Percentiles rank a stretch among this genome's conserved stretches.
Evolutionary conservation across 92 coral and sea anemone species (phyloP).

Genomic region (Umimayanthus chanpuru): DNA sequence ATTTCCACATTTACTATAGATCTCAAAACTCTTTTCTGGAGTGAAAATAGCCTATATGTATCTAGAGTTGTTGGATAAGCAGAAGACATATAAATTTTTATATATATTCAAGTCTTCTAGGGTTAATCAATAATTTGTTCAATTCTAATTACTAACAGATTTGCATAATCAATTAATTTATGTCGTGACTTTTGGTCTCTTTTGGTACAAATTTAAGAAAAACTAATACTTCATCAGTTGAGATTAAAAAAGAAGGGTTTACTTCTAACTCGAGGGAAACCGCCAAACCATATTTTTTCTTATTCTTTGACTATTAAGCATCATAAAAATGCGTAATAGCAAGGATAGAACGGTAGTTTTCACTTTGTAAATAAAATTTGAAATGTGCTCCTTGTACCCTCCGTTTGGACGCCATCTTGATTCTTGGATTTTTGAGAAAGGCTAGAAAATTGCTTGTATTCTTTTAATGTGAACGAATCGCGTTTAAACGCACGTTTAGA

Average conservation of each 20-base stretch:
- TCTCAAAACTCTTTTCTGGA: too few relatives aligned
- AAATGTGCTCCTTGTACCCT: background rate
- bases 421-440: slow-evolving; percentile 28
- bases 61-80: too few relatives aligned
- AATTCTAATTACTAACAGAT: too few relatives aligned
- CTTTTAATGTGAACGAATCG: background rate
- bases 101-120: too few relatives aligned
- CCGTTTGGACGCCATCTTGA: slow-evolving; percentile 54
- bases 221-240: background rate
- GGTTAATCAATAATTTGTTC: too few relatives aligned
- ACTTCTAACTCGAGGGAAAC: slow-evolving; percentile 34
- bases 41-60: too few relatives aligned
- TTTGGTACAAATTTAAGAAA: too few relatives aligned
- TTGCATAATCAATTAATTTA: too few relatives aligned
- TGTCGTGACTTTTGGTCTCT: too few relatives aligned
- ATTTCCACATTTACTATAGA: too few relatives aligned
- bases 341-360: slow-evolving; percentile 65
- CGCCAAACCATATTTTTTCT: slow-evolving; percentile 44
- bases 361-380: slow-evolving; percentile 21
- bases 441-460: background rate
- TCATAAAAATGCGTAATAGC: slow-evolving; percentile 55
- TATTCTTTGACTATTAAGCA: slow-evolving; percentile 34
- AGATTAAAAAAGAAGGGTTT: background rate
- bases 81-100: too few relatives aligned
- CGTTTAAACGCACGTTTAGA: background rate